Conservation (phyloP, 2,113 vertebrate genomes). For the Tichodroma muraria region DNA sequence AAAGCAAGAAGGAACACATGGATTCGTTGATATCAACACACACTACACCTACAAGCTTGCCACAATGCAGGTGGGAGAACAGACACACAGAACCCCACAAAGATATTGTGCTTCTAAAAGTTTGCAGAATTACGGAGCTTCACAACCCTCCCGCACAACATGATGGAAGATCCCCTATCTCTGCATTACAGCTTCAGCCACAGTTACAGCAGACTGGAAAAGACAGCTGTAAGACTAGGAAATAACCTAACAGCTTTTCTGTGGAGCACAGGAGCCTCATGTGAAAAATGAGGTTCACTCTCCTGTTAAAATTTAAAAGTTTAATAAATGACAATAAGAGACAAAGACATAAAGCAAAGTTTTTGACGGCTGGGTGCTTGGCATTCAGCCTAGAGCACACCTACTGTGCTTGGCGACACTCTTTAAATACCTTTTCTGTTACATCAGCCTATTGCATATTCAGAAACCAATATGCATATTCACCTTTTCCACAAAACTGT, state of each 20-base stretch:
- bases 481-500: too few species aligned
- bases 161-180: background rate
- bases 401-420: too few species aligned
- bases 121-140: background rate
- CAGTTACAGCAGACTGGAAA: background rate
- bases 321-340: too few species aligned
- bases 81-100: background rate
- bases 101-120: background rate
- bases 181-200: background rate
- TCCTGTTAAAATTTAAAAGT: too few species aligned
- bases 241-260: background rate
- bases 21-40: background rate
- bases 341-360: too few species aligned
- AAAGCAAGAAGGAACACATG: background rate
- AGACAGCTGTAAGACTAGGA: background rate
- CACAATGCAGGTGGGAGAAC: background rate
- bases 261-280: background rate
- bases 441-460: too few species aligned
- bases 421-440: too few species aligned
- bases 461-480: too few species aligned
- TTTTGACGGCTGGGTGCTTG: too few species aligned
- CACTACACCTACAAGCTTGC: background rate
- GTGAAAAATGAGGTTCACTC: too few species aligned
- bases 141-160: background rate
- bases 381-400: too few species aligned